phyloP scores from a whole-genome alignment of 2,888 invertebrate species.

The Hymenopus coronatus region DNA sequence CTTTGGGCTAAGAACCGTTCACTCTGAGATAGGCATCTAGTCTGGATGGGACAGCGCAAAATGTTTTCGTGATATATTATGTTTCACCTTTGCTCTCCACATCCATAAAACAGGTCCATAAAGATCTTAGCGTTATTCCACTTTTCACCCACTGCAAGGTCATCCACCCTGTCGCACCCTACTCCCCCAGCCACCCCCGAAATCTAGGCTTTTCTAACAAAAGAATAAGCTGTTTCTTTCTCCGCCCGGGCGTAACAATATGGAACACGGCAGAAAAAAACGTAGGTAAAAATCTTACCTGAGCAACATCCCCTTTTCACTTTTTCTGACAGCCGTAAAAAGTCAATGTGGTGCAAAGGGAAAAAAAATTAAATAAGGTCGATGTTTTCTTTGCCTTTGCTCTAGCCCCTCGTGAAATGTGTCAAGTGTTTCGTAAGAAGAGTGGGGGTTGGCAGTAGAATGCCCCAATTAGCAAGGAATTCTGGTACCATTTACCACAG shows the following conservation, averaged over 20 bases:
- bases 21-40: neutral
- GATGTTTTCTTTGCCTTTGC: neutral
- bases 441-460: neutral
- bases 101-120: neutral
- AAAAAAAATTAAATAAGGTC: neutral
- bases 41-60: neutral
- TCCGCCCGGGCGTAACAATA: neutral
- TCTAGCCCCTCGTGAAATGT: neutral
- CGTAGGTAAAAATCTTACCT: neutral
- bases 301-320: conserved; percentile 11
- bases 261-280: neutral
- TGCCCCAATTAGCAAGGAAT: conserved; percentile 20
- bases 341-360: conserved; percentile 10
- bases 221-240: neutral
- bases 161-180: neutral
- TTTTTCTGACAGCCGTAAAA: conserved; percentile 26
- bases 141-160: neutral
- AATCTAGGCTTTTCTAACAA: neutral
- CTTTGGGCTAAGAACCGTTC: neutral
- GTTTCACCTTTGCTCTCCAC: neutral
- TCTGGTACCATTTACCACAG: conserved; percentile 13
- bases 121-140: neutral
- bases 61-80: neutral
- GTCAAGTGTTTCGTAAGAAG: conserved; percentile 1
- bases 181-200: neutral